Base-by-base conservation (phyloP, 2,888 invertebrate genomes). In the Teleiodes luculella region DNA sequence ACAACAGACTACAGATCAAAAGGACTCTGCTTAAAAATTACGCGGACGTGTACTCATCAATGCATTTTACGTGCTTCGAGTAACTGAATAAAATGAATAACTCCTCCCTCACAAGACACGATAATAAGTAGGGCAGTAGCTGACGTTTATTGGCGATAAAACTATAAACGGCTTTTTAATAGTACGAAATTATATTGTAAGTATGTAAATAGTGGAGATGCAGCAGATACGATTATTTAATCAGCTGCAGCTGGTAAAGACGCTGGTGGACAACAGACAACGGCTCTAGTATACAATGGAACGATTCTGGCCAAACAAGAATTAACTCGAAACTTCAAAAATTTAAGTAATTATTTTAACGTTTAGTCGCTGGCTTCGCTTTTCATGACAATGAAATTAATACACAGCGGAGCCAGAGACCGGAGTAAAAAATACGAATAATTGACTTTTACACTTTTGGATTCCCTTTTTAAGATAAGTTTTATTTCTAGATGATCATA, bases 201-300 rank as follows among this genome's bases (percentile, higher is more conserved):
- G 52, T 57, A 62, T 59, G 60, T 57, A 57, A 55, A 46, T 61
- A 59, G 57, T 59, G 54, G 39, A 58, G 50, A 55, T 56, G 54
- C 65, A 67, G 58, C 57, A 59, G 57, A 66, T 68, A 60, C 60
- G 66, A 74, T 76, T 72, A 71, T 72, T 74, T 74, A 72, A 78
- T 76, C 69, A 74, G 62, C 54, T 33, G 66, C 76, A 77, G 70
- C 70, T 78, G 76, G 59, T 65, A 46, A 39, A 53, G 56, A 49
- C 62, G 63, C 62, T 41, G 54, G 41, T 55, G 56, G 33, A 55
- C 57, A 30, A 55, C 57, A 54, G 57, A 53, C 11, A 33, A 36
- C 33, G 57, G 56, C 61, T 73, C 74, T 67, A 64, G 67, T 72
- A 72, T 72, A 24, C 24, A 24, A 24, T 24, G 24, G 3, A 4